A percentile compares a stretch with the other conserved stretches of the same genome.
These are phyloP conservation scores for Cyanoderma ruficeps DNA, from an alignment of 2,113 vertebrate species.

Conservation along the genomic window DNA sequence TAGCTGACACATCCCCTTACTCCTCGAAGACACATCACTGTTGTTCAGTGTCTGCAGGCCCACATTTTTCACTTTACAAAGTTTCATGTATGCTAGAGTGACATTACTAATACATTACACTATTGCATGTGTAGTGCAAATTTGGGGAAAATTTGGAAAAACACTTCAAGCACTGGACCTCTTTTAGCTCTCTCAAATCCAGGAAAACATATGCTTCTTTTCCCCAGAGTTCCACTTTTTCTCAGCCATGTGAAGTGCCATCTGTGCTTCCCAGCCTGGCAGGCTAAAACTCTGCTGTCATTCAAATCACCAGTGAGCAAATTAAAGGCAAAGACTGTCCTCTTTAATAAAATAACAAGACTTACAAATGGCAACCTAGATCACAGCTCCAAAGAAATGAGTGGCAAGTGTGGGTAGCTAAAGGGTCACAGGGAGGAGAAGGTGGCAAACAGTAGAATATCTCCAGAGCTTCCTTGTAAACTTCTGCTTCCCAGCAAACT, in stretches of 20 bases:
- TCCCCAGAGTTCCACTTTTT: conserved; percentile 35
- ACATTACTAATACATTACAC: not conserved
- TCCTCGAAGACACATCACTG: not conserved
- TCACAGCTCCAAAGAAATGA: not conserved
- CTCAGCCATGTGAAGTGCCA: conserved; percentile 40
- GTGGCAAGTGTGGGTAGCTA: not conserved
- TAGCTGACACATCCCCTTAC: not conserved
- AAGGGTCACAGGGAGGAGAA: not conserved
- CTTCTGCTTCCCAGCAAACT: not conserved
- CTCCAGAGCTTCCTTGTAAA: not conserved
- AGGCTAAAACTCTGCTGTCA: conserved; percentile 27
- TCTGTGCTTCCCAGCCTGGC: conserved; percentile 33
- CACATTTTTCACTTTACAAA: not conserved
- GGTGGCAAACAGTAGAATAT: not conserved
- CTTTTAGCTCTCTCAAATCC: conserved; percentile 1
- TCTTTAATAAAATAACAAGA: not conserved
- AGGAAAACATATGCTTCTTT: conserved; percentile 10
- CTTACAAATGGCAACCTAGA: not conserved
- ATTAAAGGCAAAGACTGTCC: conserved; percentile 20
- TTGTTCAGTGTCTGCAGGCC: not conserved
- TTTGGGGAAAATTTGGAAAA: not conserved
- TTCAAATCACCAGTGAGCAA: not conserved
- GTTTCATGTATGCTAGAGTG: not conserved
- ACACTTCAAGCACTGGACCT: not conserved
- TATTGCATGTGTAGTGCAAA: not conserved